These are phyloP conservation scores for Pachyseris speciosa DNA, from an alignment of 64 coral and sea anemone genomes.

Conservation along the genomic window DNA sequence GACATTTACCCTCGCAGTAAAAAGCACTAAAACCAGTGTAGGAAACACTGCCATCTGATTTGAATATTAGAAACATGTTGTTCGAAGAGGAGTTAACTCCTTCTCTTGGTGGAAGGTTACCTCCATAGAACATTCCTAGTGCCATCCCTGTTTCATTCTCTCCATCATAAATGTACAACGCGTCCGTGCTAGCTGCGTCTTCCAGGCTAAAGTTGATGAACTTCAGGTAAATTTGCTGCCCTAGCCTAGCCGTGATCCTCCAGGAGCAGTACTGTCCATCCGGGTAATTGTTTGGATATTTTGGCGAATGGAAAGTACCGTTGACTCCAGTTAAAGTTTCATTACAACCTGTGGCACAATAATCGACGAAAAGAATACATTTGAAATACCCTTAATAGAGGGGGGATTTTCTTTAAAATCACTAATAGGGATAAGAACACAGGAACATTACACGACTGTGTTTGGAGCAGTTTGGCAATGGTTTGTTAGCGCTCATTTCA, in stretches of 20 bases:
- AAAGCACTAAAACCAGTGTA: slow-evolving; percentile 51
- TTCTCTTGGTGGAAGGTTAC: background rate
- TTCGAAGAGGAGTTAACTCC: slow-evolving; percentile 47
- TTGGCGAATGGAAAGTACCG: slow-evolving; percentile 78
- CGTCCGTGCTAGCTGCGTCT: slow-evolving; percentile 31
- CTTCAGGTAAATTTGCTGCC: slow-evolving; percentile 24
- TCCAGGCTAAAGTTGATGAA: slow-evolving; percentile 72
- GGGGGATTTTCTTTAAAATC: too few relatives aligned
- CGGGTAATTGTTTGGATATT: slow-evolving; percentile 56
- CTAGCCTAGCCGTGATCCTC: slow-evolving; percentile 40
- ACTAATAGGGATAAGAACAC: too few relatives aligned
- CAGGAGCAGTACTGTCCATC: slow-evolving; percentile 89
- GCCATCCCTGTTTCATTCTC: background rate
- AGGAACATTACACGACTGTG: too few relatives aligned
- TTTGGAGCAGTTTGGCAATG: too few relatives aligned
- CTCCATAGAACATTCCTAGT: slow-evolving; percentile 62
- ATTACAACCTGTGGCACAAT: slow-evolving; percentile 65
- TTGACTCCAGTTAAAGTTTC: slow-evolving; percentile 23
- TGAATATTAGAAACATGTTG: slow-evolving; percentile 67
- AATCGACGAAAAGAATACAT: background rate
- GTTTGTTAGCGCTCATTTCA: too few relatives aligned
- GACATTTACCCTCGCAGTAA: background rate
- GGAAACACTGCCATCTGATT: slow-evolving; percentile 3
- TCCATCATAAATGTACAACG: slow-evolving; percentile 63
- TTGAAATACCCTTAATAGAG: too few relatives aligned